Evolutionary conservation across 2,888 invertebrate species (phyloP).

Genomic region (Agrotis puta): DNA sequence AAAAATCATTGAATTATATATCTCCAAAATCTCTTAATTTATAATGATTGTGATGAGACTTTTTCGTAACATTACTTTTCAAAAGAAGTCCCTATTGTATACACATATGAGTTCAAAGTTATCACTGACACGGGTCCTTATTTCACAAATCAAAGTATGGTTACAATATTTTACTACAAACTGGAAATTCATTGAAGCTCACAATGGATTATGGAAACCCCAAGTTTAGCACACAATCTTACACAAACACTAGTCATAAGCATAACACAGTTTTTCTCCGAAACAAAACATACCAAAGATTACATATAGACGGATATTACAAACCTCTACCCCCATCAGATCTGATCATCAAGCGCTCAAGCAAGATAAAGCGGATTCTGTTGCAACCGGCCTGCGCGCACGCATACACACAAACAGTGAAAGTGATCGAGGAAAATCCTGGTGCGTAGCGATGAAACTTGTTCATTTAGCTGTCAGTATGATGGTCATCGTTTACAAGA

Average conservation of each 20-base stretch:
- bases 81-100: too few species aligned
- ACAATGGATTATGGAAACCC: background rate
- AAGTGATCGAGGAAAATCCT: constrained; percentile 74
- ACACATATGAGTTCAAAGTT: too few species aligned
- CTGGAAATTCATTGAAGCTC: background rate
- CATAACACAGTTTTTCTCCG: background rate
- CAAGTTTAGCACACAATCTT: background rate
- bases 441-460: constrained; percentile 61
- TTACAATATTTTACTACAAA: too few species aligned
- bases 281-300: background rate
- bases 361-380: constrained; percentile 50
- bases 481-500: background rate
- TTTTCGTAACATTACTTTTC: too few species aligned
- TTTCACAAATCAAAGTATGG: too few species aligned
- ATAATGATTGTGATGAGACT: too few species aligned
- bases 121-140: too few species aligned
- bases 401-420: constrained; percentile 63
- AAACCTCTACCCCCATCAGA: constrained; percentile 27
- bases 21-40: too few species aligned
- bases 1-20: too few species aligned
- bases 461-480: constrained; percentile 57
- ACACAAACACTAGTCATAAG: background rate
- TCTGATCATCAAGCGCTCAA: constrained; percentile 28
- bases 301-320: constrained; percentile 35
- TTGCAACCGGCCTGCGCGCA: constrained; percentile 50